A percentile compares a stretch with the other conserved stretches of the same genome.
These are phyloP conservation scores for Ictalurus furcatus DNA, from an alignment of 2,113 vertebrate species.

Conservation along the genomic window DNA sequence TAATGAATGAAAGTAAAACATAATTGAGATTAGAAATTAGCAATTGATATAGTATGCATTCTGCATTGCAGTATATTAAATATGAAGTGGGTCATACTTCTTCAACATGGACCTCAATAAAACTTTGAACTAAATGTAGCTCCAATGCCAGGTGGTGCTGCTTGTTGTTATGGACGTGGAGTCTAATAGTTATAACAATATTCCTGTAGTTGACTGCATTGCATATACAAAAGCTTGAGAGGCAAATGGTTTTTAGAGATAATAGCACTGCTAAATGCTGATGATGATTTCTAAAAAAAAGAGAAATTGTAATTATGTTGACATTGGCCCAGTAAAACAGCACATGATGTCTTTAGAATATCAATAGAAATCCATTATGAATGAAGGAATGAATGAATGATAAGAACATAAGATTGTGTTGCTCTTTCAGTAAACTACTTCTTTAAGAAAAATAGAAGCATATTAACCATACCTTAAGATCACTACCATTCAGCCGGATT, in stretches of 20 bases:
- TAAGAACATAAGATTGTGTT: neutral
- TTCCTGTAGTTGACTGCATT: neutral
- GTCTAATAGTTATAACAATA: neutral
- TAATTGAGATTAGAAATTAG: neutral
- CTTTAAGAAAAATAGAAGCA: neutral
- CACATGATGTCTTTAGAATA: neutral
- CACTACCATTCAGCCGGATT: slow-evolving; percentile 94
- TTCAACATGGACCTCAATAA: neutral
- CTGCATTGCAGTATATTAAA: neutral
- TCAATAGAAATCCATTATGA: neutral
- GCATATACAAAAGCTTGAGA: neutral
- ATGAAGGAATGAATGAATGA: neutral
- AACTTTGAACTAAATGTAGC: neutral
- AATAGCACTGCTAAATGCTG: neutral
- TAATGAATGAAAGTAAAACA: no score
- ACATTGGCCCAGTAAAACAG: neutral
- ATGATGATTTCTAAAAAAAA: neutral
- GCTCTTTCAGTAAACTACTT: neutral
- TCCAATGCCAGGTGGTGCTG: neutral
- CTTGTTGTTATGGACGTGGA: neutral
- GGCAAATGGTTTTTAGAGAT: neutral
- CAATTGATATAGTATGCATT: neutral
- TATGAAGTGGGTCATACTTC: neutral
- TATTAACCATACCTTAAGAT: slow-evolving; percentile 82
- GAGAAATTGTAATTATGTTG: neutral